Conservation (phyloP, 2,113 vertebrate genomes). For the Alethe castanea region DNA sequence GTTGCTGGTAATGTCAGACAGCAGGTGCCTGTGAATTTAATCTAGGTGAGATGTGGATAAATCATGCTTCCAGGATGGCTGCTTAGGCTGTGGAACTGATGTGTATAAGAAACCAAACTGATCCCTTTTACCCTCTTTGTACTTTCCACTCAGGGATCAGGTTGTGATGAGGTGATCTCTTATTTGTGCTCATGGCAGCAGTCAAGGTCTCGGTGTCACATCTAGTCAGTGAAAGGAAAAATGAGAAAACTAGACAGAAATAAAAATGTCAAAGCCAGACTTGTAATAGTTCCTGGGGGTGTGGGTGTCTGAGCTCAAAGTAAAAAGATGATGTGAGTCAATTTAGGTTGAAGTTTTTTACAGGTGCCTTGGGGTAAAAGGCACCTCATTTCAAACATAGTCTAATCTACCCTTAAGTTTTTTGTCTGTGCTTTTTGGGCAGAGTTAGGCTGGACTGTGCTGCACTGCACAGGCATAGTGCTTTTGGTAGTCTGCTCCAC, state of each 20-base stretch:
- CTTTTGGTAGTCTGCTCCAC: neutral
- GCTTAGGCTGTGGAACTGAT: neutral
- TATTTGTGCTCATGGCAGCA: neutral
- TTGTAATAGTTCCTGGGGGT: neutral
- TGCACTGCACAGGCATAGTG: rapidly evolving
- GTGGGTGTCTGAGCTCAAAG: neutral
- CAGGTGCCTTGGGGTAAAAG: neutral
- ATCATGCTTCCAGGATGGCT: neutral
- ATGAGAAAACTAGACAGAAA: neutral
- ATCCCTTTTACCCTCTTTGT: neutral
- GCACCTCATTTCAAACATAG: neutral
- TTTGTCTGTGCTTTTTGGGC: neutral
- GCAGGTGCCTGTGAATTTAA: neutral
- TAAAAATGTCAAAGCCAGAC: neutral
- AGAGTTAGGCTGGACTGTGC: neutral
- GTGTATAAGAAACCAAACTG: neutral
- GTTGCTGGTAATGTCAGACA: neutral
- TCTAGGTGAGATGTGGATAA: neutral
- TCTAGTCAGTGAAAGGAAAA: neutral
- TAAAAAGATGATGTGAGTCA: neutral
- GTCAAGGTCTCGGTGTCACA: rapidly evolving
- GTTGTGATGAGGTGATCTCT: neutral
- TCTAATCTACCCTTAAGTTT: neutral
- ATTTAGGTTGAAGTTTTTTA: neutral
- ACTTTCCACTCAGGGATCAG: neutral